phyloP scores from a whole-genome alignment of 2,113 vertebrate species.

The Nothobranchius furzeri region DNA sequence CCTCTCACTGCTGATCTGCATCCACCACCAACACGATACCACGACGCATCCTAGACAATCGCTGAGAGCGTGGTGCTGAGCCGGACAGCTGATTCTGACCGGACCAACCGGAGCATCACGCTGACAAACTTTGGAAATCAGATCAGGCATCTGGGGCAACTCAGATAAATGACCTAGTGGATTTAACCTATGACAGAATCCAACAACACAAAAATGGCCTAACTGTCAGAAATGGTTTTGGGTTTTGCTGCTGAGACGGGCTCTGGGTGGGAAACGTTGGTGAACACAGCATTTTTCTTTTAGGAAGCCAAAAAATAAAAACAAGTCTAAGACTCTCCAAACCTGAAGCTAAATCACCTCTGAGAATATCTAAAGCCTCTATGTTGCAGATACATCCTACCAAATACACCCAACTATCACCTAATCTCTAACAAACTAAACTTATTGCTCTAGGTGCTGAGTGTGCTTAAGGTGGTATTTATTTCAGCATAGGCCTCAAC shows the following conservation, averaged over 20 bases:
- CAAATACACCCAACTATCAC: no score
- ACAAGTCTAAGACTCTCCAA: conserved; percentile 16
- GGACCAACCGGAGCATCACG: background rate
- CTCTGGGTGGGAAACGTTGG: conserved; percentile 36
- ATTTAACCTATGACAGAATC: no score
- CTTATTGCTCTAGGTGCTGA: conserved; percentile 32
- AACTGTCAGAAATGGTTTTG: background rate
- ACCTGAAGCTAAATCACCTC: conserved; percentile 15
- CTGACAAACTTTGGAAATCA: background rate
- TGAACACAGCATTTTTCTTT: conserved; percentile 51
- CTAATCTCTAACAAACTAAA: background rate
- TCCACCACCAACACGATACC: conserved; percentile 4
- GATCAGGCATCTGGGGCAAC: background rate
- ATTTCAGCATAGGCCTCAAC: conserved; percentile 48
- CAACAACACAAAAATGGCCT: background rate
- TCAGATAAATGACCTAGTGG: no score
- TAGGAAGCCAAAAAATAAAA: conserved; percentile 28
- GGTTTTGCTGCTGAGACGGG: conserved; percentile 20
- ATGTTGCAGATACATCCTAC: background rate
- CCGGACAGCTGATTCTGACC: background rate
- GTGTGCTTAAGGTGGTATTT: background rate
- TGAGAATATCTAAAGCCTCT: conserved; percentile 24
- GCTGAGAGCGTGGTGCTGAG: background rate
- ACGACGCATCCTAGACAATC: conserved; percentile 16
- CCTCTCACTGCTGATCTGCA: conserved; percentile 3